Base-by-base conservation (phyloP, 1,140 invertebrate species). In the Trachymyrmex cornetzi region DNA sequence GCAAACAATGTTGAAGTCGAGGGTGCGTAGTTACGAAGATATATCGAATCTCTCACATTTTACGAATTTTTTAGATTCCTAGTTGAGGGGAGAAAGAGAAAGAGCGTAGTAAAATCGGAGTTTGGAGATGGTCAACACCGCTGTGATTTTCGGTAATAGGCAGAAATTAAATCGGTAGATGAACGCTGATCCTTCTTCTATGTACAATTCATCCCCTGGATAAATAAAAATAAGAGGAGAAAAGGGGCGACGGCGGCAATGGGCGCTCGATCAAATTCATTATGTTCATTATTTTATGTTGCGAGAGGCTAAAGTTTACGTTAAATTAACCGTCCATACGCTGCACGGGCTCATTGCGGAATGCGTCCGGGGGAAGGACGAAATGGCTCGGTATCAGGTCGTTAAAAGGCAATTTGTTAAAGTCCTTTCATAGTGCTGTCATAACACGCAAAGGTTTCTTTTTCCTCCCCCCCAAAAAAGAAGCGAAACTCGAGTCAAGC, bases 321-420 rank as follows among this genome's bases (percentile, higher is more conserved):
- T 84, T 84, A 84, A 84, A 84, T 84, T 84, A 84, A 84, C 69
- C 44, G 38, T 24, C 38, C 38, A 53, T 61, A 9, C 38, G 22
- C 24, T 77, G 48, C 38, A 30, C 67, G 38, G 55, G 24, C 69
- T 63, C 14, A 84, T 75, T 84, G 80, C 55, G 69, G 69, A 84
- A 82, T 72, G 53, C 53, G 7, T 67, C 22, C 38, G 38, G 11
- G 12, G 19, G n/a, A 44, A 57, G 66, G 22, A 72, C 38, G 69
- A 34, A 74, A 84, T 84, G 34, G 67, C 80, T 24, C 11, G 69
- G 67, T 84, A 84, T 84, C 55, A 69, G 55, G 44, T 84, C 80
- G 87, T 89, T 85, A 89, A 88, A 88, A 86, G 88, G 59, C 87
- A 89, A 86, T 88, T 88, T 75, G 66, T 64, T 67, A 82, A 88